Evolutionary conservation across 2,113 vertebrate species (phyloP), one percentile per base, ranked within the genome.

Genomic region (Hydropotes inermis): DNA sequence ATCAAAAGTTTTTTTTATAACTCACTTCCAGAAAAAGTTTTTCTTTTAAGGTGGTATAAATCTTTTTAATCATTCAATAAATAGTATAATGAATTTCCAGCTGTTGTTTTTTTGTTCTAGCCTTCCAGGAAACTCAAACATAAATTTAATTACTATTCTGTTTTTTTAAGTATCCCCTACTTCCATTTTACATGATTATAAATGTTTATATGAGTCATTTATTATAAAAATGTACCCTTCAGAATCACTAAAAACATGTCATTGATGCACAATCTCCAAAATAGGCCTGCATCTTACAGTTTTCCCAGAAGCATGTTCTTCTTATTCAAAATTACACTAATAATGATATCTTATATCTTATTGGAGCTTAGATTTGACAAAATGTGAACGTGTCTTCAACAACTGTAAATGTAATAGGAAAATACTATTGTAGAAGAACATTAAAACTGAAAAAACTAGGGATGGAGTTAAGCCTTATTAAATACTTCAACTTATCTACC

Each of bases 381-480:
- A 87, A 79, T 79, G 78, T 60, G 36, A 95, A 93, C 95, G 96
- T 50, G 0, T 60, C 58, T 96, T 95, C 47, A 85, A 87, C 19
- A 88, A 60, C 60, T 76, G 78, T 97, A 92, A 91, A 60, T 97
- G 16, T 70, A 91, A 94, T 82, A 50, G 54, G 43, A 94, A 94
- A 92, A 93, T 47, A 64, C 10, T 85, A 60, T 36, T 23, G 94
- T 10, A 95, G n/a, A 25, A 86, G 58, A 97, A 89, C 7, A 92
- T 5, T 61, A 93, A 94, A 96, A 58, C 9, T 94, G 21, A 15
- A 78, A 96, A 89, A 89, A 70, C 14, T 81, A 83, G 50, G 36
- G 21, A 33, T 74, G 25, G 16, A 94, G 86, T 33, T 81, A 85
- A 81, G 47, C 19, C 47, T 55, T 92, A 81, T 33, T 85, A 76